Evolutionary conservation across 1,140 invertebrate species (phyloP), one percentile per base, ranked within the genome.

Genomic region (Geopemphigus sp.): DNA sequence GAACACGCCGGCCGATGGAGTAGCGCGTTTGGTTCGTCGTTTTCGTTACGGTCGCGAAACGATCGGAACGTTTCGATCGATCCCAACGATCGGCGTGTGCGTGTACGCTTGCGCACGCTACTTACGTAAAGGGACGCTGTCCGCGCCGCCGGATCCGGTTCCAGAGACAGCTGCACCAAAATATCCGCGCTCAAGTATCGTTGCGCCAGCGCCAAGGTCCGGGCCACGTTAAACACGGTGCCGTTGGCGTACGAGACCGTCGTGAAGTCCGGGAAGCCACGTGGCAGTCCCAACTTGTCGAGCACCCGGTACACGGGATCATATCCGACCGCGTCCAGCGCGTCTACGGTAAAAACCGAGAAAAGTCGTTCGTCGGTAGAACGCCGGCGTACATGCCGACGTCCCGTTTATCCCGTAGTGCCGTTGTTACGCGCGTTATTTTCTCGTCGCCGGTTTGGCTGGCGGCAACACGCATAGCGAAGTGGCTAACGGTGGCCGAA

Each of bases 121-220:
- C 4, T 50, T 50, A 78, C 74, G 24, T 19, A 8, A 6, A 78
- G 17, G 0, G 39, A 2, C 1, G 57, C 8, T 12, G n/a, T 14
- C 12, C 26, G 26, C 0, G 0, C 45, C 1, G 11, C 14, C 24
- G 57, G 74, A 12, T 78, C 45, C 22, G 45, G 17, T n/a, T 78
- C 74, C 39, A 83, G 12, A 2, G 81, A 81, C 10, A 84, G 24
- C 24, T 82, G 80, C 6, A 84, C 29, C 8, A 84, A 32, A 11
- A 83, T 81, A 54, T 84, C 83, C 61, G 81, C 80, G 54, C 81
- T 83, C 11, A 84, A 70, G 15, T 82, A 50, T 29, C 83, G 57
- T 64, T 83, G 83, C 8, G 81, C 72, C n/a, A 64, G 66, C 0
- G 82, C 83, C 5, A 84, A 74, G 10, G 78, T 82, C 63, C 56